Base-by-base conservation (phyloP, 2,113 vertebrate species). In the Micronisus gabar region DNA sequence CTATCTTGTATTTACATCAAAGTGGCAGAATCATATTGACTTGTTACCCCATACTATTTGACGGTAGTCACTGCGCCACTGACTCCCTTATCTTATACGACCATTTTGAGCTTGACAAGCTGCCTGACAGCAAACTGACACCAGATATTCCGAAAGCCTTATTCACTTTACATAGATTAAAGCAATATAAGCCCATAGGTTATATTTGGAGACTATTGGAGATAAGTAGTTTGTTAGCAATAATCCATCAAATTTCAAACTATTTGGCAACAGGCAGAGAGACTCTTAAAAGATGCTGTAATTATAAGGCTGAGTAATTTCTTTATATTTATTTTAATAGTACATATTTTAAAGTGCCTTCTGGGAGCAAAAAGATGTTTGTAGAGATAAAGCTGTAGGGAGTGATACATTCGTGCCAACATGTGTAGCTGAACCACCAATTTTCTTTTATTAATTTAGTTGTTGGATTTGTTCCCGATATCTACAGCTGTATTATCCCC, bases 371-470 rank as follows among this genome's bases (percentile, higher is more conserved):
- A 89, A 94, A 58, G 29, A 91, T 93, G 53, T 91, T 85, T 94
- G 84, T 32, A 91, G 85, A 94, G 84, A 94, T 89, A 95, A 91
- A 95, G 87, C 91, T 73, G 32, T 67, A 90, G 84, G 91, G 73
- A 95, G 53, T n/a, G 40, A 79, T 73, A 43, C 53, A 71, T 90
- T 94, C 32, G 22, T 86, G 91, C 81, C 7, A 40, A 95, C 81
- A 93, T 8, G 2, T 86, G 94, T 86, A 95, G 89, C 91, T 82
- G 74, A 96, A 93, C 91, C 78, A 88, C 87, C 74, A 93, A 86
- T 97, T 97, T 93, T 48, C 50, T 23, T 89, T 96, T 96, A 94
- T 97, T 96, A 97, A 91, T 95, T 97, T 96, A 95, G 71, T 88
- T 91, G 43, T 63, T 97, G 85, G 79, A 97, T 94, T 93, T 91